Base-by-base conservation (phyloP, 53 echinoderm and acorn worm genomes). In the Henricia sp. region DNA sequence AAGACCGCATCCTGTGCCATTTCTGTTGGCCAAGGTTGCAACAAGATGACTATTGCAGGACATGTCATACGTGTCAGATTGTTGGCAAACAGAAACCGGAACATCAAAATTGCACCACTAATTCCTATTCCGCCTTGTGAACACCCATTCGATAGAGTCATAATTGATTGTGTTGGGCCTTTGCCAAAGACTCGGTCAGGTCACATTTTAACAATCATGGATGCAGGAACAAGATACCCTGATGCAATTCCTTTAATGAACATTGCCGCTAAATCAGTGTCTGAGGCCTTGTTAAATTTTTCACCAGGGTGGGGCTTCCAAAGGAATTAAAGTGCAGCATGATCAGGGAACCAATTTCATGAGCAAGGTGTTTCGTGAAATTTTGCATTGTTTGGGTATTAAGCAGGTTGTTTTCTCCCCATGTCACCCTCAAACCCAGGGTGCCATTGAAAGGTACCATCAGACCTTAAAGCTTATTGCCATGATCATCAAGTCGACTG, bases 101-200 rank as follows among this genome's bases (percentile, higher is more conserved):
- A 76, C 10, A 68, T 70, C 16, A 67, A 67, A 12, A 10, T 24
- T 34, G 87, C 87, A 46, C 84, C 72, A 4, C 39, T 93, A 9
- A 75, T 52, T 37, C 88, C 85, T 21, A 92, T 85, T 23, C 93
- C 93, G 19, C 83, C 88, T 19, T 84, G 83, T 54, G 87, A 83
- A 70, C 84, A 87, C 33, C 93, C 93, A 17, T 93, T 93, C 70
- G 51, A 68, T 63, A 74, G 70, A 34, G 86, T 93, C 9, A 85
- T 90, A 21, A 63, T 90, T 25, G 93, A 90, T 63, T 93, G 92
- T 85, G 92, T 92, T 25, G 92, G 88, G 17, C 89, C 92, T 17
- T 56, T 91, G 12, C 88, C 92, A 8, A 92, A 72, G 51, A 72
- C 92, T 29, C 84, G 46, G 40, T 85, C 92, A 40, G 85, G 88